Base-by-base conservation (phyloP, 92 coral and sea anemone genomes). In the Bergia sp. region DNA sequence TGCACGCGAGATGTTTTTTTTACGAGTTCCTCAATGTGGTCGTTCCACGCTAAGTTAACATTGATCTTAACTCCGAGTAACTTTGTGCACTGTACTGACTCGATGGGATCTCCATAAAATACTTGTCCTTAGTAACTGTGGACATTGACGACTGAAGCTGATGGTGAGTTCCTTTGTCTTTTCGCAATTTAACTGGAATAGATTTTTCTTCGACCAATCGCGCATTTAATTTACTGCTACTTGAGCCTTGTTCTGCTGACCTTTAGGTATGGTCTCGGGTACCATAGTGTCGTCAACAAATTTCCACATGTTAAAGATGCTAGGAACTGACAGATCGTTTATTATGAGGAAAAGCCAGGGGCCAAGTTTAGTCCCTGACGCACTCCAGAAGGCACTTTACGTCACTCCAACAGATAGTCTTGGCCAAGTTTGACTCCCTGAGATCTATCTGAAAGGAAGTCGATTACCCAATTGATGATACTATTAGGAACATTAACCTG, bases 231-330 rank as follows among this genome's bases (percentile, higher is more conserved):
- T 43, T 8, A 44, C 81, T 44, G 58, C 81, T 16, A 2, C 12
- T 18, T 44, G 81, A 2, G 81, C 8, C 37, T 41, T 18, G 57
- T 1, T 77, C 37, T 42, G 57, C 37, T 77, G 58, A 13, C 81
- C 81, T 37, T 77, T 77, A 6, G 37, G 57, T 13, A 77, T n/a
- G 47, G 42, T 79, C 65, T 78, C 79, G 9, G 85, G 80, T 37
- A 88, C 85, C 36, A 80, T 88, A 16, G 90, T 88, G 18, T 79
- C 79, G 37, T 88, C 90, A 0, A 88, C 80, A 36, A 64, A 79
- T 80, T 88, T 88, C 86, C 90, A 88, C 79, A 67, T 79, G 58
- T 67, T 47, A 47, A 88, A 88, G 69, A 88, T 40, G 21, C 37
- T 55, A 12, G 90, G 44, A 43, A 73, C 86, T 23, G 29, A 57